phyloP scores from a whole-genome alignment of 1,140 invertebrate genomes.

The Rhyzopertha dominica region DNA sequence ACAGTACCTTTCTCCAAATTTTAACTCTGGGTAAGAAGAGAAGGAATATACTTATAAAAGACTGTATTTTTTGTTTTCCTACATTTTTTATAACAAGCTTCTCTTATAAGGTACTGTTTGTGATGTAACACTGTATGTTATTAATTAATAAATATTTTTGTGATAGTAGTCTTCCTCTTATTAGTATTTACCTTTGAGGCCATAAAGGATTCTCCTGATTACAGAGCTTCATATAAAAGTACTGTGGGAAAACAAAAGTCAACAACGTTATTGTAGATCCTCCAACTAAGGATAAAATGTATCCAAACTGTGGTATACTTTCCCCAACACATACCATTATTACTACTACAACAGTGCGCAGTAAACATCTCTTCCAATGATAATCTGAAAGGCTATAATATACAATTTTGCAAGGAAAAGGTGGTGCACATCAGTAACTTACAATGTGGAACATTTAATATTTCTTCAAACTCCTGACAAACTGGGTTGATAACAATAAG shows the following conservation, averaged over 20 bases:
- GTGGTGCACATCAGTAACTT: conserved; percentile 29
- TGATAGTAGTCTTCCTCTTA: too few species aligned
- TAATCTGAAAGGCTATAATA: conserved; percentile 52
- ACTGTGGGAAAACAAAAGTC: conserved; percentile 62
- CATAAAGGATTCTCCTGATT: conserved; percentile 37
- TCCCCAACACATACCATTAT: conserved; percentile 61
- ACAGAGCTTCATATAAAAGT: conserved; percentile 62
- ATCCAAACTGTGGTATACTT: conserved; percentile 64
- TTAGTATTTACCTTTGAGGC: conserved; percentile 38
- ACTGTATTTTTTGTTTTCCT: too few species aligned
- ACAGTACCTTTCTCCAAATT: too few species aligned
- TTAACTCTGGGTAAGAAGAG: too few species aligned
- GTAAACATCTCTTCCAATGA: conserved; percentile 54
- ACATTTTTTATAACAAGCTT: too few species aligned
- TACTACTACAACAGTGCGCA: conserved; percentile 54
- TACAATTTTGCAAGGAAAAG: conserved; percentile 15
- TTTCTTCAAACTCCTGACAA: conserved; percentile 64
- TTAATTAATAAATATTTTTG: too few species aligned
- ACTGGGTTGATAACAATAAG: conserved; percentile 63
- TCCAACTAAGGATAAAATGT: conserved; percentile 66
- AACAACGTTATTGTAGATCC: conserved; percentile 62
- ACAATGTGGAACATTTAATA: conserved; percentile 60
- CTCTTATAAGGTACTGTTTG: too few species aligned
- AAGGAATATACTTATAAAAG: too few species aligned
- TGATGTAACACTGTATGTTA: too few species aligned